phyloP scores from a whole-genome alignment of 1,140 invertebrate genomes.

The Drosophila fuyamai region DNA sequence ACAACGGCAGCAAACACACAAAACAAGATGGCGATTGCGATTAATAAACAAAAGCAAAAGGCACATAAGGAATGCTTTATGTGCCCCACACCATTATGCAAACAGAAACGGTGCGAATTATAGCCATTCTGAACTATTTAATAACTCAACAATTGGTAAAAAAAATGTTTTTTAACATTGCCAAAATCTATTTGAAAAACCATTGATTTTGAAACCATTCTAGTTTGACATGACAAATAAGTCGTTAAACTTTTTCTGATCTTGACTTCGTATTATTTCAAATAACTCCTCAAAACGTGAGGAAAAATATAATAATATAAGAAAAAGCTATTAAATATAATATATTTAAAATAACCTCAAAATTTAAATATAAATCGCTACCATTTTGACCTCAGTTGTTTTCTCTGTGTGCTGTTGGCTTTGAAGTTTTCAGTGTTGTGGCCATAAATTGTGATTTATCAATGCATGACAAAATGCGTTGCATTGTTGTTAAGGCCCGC shows the following conservation, averaged over 20 bases:
- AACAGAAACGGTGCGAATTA: not conserved
- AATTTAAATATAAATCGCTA: constrained; percentile 3
- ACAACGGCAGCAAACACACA: constrained; percentile 27
- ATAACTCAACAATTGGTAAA: too few relatives aligned
- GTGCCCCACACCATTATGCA: not conserved
- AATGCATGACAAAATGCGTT: constrained; percentile 74
- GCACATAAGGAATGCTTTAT: constrained; percentile 18
- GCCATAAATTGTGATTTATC: constrained; percentile 69
- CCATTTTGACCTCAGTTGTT: constrained; percentile 11
- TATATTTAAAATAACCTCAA: not conserved
- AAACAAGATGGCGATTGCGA: constrained; percentile 80
- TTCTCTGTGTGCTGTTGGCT: not conserved
- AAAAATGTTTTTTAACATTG: not conserved
- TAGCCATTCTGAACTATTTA: not conserved
- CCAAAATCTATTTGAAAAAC: too few relatives aligned
- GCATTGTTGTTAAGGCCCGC: constrained; percentile 14
- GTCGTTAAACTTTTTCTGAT: too few relatives aligned
- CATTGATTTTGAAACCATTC: too few relatives aligned
- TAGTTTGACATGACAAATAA: too few relatives aligned
- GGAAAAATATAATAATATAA: too few relatives aligned
- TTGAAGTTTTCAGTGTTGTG: constrained; percentile 25
- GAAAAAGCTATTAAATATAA: not conserved
- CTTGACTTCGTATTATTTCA: too few relatives aligned
- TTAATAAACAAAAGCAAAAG: constrained; percentile 69
- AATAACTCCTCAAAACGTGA: too few relatives aligned